Evolutionary conservation across 1,140 invertebrate genomes (phyloP).

Genomic region (Thaumatotibia leucotreta): DNA sequence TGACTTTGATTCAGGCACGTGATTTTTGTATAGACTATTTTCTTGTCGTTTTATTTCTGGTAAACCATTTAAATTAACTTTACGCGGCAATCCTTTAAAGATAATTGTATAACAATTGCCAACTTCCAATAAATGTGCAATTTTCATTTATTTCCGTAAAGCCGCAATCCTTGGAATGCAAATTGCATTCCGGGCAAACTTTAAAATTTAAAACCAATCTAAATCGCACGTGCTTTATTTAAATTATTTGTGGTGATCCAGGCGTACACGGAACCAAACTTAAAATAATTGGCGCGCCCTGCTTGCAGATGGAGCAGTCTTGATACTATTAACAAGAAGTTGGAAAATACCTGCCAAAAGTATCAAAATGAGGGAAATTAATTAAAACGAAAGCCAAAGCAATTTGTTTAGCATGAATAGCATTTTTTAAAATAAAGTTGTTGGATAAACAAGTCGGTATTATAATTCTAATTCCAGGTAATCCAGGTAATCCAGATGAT

Average conservation of each 20-base stretch:
- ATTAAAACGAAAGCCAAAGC: too few species aligned
- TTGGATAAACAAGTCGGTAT: too few species aligned
- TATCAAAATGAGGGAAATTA: background rate
- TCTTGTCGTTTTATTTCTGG: too few species aligned
- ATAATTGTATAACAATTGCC: too few species aligned
- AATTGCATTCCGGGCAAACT: background rate
- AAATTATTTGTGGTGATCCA: slow-evolving; percentile 13
- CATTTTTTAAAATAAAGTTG: too few species aligned
- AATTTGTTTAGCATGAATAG: too few species aligned
- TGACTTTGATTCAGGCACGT: slow-evolving; percentile 7
- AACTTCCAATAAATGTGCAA: background rate
- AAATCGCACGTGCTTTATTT: slow-evolving; percentile 3
- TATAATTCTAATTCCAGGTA: too few species aligned
- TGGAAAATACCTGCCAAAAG: background rate
- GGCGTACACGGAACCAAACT: slow-evolving; percentile 71
- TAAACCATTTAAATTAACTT: too few species aligned
- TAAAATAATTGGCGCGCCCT: slow-evolving; percentile 65
- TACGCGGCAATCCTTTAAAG: too few species aligned
- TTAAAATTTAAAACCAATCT: slow-evolving; percentile 13
- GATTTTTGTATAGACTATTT: background rate
- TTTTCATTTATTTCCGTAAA: background rate
- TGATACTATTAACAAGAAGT: slow-evolving; percentile 37
- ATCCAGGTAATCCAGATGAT: too few species aligned
- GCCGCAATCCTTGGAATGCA: background rate
- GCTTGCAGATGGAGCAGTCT: slow-evolving; percentile 18